These are phyloP conservation scores for Resseliella maxima DNA, from an alignment of 2,888 invertebrate genomes.

Conservation along the genomic window DNA sequence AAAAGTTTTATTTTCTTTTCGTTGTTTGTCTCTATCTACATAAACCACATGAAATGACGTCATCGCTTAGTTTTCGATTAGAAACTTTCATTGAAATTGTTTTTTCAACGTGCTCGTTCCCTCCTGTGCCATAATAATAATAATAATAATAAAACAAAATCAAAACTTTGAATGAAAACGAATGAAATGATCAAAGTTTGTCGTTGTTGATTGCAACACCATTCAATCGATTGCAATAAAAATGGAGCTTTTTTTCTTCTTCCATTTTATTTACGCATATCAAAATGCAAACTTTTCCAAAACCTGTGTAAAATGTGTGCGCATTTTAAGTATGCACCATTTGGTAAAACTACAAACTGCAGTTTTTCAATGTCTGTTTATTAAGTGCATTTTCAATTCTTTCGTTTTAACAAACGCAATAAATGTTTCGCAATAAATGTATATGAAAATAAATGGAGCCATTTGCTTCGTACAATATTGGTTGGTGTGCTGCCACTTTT, in stretches of 20 bases:
- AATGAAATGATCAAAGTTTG: neutral
- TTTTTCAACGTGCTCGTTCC: too few relatives aligned
- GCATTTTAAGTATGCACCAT: constrained; percentile 34
- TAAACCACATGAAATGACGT: neutral
- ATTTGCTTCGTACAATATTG: neutral
- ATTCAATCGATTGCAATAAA: neutral
- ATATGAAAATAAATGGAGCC: constrained; percentile 11
- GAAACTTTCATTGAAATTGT: neutral
- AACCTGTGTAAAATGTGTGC: neutral
- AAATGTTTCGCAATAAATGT: neutral
- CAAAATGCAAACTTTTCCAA: constrained; percentile 18
- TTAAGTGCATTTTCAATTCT: constrained; percentile 28
- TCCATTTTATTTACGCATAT: constrained; percentile 11
- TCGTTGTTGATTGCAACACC: neutral
- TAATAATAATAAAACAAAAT: neutral
- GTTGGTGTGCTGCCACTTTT: neutral
- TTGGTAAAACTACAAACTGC: neutral
- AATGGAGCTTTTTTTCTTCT: neutral
- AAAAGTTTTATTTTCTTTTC: neutral
- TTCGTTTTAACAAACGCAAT: neutral
- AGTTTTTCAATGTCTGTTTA: constrained; percentile 20
- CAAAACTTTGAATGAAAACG: neutral
- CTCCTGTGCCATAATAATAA: too few relatives aligned
- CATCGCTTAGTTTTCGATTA: neutral
- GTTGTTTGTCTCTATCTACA: neutral